Evolutionary conservation across 2,113 vertebrate genomes (phyloP), one percentile per base, ranked within the genome.

Genomic region (Setophaga kirtlandii): DNA sequence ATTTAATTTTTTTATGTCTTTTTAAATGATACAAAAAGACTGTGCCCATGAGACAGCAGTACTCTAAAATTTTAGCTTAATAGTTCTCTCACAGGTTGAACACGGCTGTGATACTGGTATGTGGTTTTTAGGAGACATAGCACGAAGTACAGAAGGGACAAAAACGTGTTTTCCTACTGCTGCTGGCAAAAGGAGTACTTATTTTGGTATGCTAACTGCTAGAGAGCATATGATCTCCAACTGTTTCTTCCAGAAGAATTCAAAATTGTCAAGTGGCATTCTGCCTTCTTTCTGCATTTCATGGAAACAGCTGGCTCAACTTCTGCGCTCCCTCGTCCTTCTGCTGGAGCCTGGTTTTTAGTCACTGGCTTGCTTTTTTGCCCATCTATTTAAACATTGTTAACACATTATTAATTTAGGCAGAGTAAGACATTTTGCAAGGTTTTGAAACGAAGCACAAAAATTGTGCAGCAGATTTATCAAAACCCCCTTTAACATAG

Each of bases 191-290:
- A 92, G 20, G 16, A 92, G 15, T 52, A 75, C 85, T 92, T 87
- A 90, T 92, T 96, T 95, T 90, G 88, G 74, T 94, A 88, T 95
- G 93, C 88, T 68, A 75, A 90, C 83, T 93, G 85, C 88, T 94
- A 82, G 47, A 82, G 91, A 96, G 53, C 94, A 90, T 92, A 95
- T 93, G 96, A 94, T 94, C 79, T 86, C 89, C 91, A 95, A 94
- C 75, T 86, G 79, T 92, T 95, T 83, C 83, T 95, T 96, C 70
- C 83, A 89, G 82, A 93, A 94, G 58, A 95, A 95, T 68, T 79
- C 90, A 83, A 92, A 96, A 94, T 92, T 80, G 86, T 88, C 76
- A 79, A 80, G 55, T 44, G 79, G 83, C 83, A 95, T 92, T 92
- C 79, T 93, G 86, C 63, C 41, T 92, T 85, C 79, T 76, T 88